phyloP scores from a whole-genome alignment of 2,888 invertebrate genomes.

The Thymelicus acteon region DNA sequence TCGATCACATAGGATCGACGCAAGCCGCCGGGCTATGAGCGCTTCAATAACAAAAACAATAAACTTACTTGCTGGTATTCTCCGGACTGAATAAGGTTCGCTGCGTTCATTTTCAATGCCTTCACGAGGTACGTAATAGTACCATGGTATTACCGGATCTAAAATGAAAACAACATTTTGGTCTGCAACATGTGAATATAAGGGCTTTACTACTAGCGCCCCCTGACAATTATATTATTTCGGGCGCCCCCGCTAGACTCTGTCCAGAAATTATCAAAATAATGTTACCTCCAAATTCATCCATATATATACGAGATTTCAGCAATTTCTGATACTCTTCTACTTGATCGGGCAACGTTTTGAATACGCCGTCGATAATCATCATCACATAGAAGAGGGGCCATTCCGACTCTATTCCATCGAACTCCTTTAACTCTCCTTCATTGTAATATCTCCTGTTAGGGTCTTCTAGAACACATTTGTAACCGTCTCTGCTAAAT shows the following conservation, averaged over 20 bases:
- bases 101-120: slow-evolving; percentile 88
- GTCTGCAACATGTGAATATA: neutral
- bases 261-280: no score
- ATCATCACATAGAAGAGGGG: slow-evolving; percentile 97
- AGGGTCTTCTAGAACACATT: slow-evolving; percentile 94
- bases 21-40: no score
- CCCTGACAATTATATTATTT: no score
- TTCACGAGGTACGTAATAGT: slow-evolving; percentile 93
- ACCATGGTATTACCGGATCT: slow-evolving; percentile 98
- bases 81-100: slow-evolving; percentile 88
- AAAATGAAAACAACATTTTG: slow-evolving; percentile 43
- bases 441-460: slow-evolving; percentile 92
- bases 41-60: no score
- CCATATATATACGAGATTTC: slow-evolving; percentile 91
- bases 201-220: no score
- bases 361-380: slow-evolving; percentile 98
- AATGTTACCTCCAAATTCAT: slow-evolving; percentile 89
- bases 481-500: slow-evolving; percentile 97
- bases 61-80: slow-evolving; percentile 86
- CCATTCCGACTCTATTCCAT: slow-evolving; percentile 99
- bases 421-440: slow-evolving; percentile 97
- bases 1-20: no score
- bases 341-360: slow-evolving; percentile 94
- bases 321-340: slow-evolving; percentile 95
- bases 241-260: no score